These are phyloP conservation scores for Brachionus calyciflorus DNA, from an alignment of 1,140 invertebrate genomes.

Conservation along the genomic window DNA sequence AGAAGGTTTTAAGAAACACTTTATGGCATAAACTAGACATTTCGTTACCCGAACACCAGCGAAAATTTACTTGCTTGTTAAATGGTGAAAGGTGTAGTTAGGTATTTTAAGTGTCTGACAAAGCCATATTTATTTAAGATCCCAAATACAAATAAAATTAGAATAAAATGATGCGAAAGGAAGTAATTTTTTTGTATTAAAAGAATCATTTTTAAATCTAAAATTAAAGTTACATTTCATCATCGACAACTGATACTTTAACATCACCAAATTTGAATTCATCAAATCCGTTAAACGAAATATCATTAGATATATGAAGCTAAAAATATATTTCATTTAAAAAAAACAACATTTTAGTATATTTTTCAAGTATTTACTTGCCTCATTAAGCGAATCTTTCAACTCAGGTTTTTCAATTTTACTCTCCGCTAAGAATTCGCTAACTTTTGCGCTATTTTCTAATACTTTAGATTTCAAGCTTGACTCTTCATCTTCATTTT, in stretches of 20 bases:
- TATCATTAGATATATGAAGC: constrained; percentile 40
- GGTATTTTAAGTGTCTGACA: too few species aligned
- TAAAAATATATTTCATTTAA: neutral
- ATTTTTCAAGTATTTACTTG: neutral
- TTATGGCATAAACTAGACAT: too few species aligned
- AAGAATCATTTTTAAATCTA: neutral
- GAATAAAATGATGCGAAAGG: too few species aligned
- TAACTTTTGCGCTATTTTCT: neutral
- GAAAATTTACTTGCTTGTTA: too few species aligned
- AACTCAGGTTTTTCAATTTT: constrained; percentile 30
- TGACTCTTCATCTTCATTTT: neutral
- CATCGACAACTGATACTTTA: constrained; percentile 14
- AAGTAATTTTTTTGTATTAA: neutral
- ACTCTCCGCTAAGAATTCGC: neutral
- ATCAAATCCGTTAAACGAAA: constrained; percentile 42
- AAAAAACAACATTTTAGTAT: neutral
- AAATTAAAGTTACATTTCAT: neutral
- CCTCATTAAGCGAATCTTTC: neutral
- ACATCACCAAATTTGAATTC: constrained; percentile 44
- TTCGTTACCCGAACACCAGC: too few species aligned
- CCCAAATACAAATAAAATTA: too few species aligned
- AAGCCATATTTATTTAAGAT: too few species aligned
- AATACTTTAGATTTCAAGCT: neutral
- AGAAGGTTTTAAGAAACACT: too few species aligned
- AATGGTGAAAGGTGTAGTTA: too few species aligned